These are phyloP conservation scores for Poeciliopsis paucimaculata DNA, from an alignment of 2,797 vertebrate genomes.

Conservation along the genomic window DNA sequence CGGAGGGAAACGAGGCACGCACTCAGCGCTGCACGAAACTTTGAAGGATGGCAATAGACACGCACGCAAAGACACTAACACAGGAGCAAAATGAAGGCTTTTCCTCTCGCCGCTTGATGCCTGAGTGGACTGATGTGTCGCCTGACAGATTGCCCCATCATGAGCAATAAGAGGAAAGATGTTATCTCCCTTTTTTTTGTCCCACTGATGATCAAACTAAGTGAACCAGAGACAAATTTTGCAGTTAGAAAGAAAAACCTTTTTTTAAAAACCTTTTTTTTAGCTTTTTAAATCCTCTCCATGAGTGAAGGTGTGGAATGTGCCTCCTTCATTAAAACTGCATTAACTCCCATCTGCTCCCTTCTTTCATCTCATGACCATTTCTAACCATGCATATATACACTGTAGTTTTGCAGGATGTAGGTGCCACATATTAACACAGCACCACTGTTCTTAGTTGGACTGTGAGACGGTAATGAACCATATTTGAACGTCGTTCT, in stretches of 20 bases:
- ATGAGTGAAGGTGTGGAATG: conserved; percentile 14
- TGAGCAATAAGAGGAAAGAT: conserved; percentile 27
- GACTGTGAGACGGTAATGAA: conserved; percentile 48
- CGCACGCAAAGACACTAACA: conserved; percentile 8
- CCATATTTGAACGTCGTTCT: conserved; percentile 40
- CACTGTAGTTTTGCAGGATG: conserved; percentile 14
- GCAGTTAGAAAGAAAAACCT: conserved; percentile 15
- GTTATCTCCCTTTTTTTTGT: conserved; percentile 4
- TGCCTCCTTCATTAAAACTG: conserved; percentile 47
- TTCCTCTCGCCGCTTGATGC: conserved; percentile 39
- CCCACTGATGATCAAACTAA: conserved; percentile 22
- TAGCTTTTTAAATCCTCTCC: conserved; percentile 30
- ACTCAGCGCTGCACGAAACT: conserved; percentile 48
- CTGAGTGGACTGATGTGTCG: conserved; percentile 42
- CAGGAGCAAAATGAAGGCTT: conserved; percentile 48
- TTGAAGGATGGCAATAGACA: conserved; percentile 57
- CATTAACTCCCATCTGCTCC: conserved; percentile 50
- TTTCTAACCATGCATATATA: conserved; percentile 26
- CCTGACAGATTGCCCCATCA: conserved; percentile 23
- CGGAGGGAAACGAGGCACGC: conserved; percentile 61
- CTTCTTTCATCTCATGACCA: conserved; percentile 37
- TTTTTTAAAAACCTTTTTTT: conserved; percentile 10
- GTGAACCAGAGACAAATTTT: conserved; percentile 11
- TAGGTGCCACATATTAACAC: conserved; percentile 42
- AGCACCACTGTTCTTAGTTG: conserved; percentile 41